Conservation (phyloP, 2,888 invertebrate genomes). For the Nudaria mundana region DNA sequence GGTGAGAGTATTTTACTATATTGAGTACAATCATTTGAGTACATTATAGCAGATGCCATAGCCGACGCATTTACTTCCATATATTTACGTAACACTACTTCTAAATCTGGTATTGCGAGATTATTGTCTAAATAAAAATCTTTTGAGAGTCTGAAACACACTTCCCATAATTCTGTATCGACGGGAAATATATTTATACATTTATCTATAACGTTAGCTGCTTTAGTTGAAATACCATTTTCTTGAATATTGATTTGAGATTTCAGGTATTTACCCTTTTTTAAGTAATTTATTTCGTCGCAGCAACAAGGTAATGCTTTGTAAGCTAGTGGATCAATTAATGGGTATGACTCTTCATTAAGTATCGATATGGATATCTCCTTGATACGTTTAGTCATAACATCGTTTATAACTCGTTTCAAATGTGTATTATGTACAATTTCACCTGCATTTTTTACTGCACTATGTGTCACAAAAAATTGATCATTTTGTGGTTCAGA, state of each 20-base stretch:
- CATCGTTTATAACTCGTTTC: conserved; percentile 54
- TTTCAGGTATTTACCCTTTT: conserved; percentile 26
- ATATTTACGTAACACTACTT: conserved; percentile 78
- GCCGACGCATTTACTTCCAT: conserved; percentile 72
- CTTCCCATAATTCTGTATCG: conserved; percentile 62
- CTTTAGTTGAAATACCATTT: conserved; percentile 47
- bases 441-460: conserved; percentile 21
- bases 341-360: conserved; percentile 60
- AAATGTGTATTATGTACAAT: conserved; percentile 47
- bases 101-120: conserved; percentile 71
- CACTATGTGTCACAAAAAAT: conserved; percentile 53
- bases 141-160: conserved; percentile 63
- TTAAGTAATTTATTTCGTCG: conserved; percentile 55
- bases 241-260: conserved; percentile 27
- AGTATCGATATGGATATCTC: conserved; percentile 63
- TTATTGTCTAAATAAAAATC: conserved; percentile 65
- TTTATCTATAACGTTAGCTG: conserved; percentile 63
- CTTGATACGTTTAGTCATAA: conserved; percentile 67
- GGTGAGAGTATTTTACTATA: conserved; percentile 71
- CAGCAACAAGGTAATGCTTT: conserved; percentile 62
- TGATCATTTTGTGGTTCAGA: conserved; percentile 35
- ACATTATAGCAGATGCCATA: conserved; percentile 74
- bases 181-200: conserved; percentile 67
- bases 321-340: conserved; percentile 45
- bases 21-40: conserved; percentile 67